A percentile compares a stretch with the other conserved stretches of the same genome.
These are phyloP conservation scores for Rhopalosiphum maidis DNA, from an alignment of 1,140 invertebrate species.

Conservation along the genomic window DNA sequence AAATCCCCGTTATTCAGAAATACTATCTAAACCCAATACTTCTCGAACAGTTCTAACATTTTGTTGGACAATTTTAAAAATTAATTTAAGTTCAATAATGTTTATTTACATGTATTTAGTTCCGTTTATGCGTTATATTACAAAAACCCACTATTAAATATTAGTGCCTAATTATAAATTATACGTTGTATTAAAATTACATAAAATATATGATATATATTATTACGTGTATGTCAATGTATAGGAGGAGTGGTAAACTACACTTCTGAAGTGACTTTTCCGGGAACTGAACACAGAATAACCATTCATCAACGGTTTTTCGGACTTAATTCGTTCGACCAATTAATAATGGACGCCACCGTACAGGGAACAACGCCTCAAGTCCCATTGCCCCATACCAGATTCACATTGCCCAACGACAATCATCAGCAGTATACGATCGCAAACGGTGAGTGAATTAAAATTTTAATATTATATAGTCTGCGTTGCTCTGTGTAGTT, in stretches of 20 bases:
- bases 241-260: slow-evolving; percentile 83
- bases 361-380: slow-evolving; percentile 80
- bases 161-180: not conserved
- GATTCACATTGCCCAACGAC: slow-evolving; percentile 5
- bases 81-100: not conserved
- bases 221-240: not conserved
- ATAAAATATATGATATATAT: not conserved
- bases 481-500: no score
- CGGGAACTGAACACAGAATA: slow-evolving; percentile 74
- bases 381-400: slow-evolving; percentile 62
- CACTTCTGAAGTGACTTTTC: slow-evolving; percentile 76
- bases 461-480: not conserved
- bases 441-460: slow-evolving; percentile 8
- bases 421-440: slow-evolving; percentile 43
- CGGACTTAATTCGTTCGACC: slow-evolving; percentile 90
- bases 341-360: slow-evolving; percentile 78
- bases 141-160: not conserved
- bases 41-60: no score
- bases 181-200: not conserved
- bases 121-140: not conserved
- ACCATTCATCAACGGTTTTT: slow-evolving; percentile 78
- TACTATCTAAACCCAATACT: no score
- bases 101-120: not conserved
- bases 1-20: not conserved
- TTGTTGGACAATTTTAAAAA: no score